These are phyloP conservation scores for Tauraco erythrolophus DNA, from an alignment of 2,113 vertebrate species.

Conservation along the genomic window DNA sequence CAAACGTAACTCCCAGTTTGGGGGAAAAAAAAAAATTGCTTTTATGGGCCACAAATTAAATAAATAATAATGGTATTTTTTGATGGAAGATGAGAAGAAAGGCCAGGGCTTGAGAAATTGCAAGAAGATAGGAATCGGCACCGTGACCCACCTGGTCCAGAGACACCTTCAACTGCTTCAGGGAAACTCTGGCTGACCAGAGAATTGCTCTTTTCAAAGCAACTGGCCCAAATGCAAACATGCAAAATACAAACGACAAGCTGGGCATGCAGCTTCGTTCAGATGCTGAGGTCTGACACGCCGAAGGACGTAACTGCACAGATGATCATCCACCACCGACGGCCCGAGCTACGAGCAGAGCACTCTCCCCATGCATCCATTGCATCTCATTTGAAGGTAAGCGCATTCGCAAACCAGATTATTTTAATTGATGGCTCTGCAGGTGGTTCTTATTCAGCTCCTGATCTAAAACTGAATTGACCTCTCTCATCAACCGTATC, in stretches of 20 bases:
- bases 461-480: neutral
- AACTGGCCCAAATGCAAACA: neutral
- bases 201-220: neutral
- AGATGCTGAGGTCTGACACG: accelerated
- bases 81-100: neutral
- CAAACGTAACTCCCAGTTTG: neutral
- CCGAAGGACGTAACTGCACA: neutral
- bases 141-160: accelerated
- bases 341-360: neutral
- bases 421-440: conserved; percentile 41
- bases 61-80: neutral
- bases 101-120: neutral
- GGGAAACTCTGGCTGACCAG: neutral
- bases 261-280: accelerated
- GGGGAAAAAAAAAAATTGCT: neutral
- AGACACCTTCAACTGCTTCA: neutral
- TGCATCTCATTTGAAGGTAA: conserved; percentile 17
- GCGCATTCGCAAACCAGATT: neutral
- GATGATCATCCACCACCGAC: neutral
- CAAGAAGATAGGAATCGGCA: neutral
- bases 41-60: neutral
- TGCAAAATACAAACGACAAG: accelerated
- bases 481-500: neutral
- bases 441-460: neutral
- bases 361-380: neutral